phyloP scores from a whole-genome alignment of 2,797 vertebrate species.

The Spondyliosoma cantharus region DNA sequence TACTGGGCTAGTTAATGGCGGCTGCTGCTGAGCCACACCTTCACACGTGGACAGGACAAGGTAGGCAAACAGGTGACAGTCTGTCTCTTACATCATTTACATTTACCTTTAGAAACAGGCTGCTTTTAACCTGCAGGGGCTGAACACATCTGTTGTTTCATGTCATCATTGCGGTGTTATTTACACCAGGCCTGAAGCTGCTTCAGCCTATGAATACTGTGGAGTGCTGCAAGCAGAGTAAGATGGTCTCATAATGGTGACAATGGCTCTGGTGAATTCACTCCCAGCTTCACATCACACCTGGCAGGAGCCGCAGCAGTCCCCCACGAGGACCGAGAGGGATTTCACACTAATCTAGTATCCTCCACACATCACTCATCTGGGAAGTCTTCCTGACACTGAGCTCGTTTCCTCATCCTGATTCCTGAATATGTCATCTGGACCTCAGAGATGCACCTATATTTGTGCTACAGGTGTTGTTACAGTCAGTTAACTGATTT shows the following conservation, averaged over 20 bases:
- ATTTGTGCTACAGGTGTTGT: not conserved
- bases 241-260: too few species aligned
- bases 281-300: conserved; percentile 14
- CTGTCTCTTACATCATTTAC: too few species aligned
- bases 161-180: too few species aligned
- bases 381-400: conserved; percentile 16
- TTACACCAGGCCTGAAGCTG: too few species aligned
- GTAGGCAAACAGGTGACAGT: not conserved
- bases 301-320: conserved; percentile 34
- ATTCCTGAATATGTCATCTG: conserved; percentile 9
- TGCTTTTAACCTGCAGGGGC: too few species aligned
- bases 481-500: too few species aligned
- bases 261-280: not conserved
- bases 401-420: conserved; percentile 33
- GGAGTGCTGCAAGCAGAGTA: too few species aligned
- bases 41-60: not conserved
- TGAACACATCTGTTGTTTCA: too few species aligned
- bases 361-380: conserved; percentile 30
- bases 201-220: too few species aligned
- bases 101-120: too few species aligned
- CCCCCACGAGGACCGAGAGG: conserved; percentile 25
- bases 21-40: not conserved
- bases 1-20: not conserved
- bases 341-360: conserved; percentile 64
- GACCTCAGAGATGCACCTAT: not conserved